Conservation (phyloP, 2,113 vertebrate species). For the Rhagologus leucostigma region DNA sequence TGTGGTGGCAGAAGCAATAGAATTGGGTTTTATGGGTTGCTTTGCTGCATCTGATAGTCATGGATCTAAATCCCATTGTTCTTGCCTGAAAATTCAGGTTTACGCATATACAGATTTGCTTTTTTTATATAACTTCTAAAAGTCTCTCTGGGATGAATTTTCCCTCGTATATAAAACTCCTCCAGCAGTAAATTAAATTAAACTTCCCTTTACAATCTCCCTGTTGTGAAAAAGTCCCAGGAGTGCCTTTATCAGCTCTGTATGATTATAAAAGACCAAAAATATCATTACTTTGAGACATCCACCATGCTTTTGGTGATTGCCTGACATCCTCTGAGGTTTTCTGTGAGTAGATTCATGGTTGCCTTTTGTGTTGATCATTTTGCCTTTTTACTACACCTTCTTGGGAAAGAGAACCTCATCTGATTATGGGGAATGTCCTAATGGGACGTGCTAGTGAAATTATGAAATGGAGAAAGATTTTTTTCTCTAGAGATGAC, state of each 20-base stretch:
- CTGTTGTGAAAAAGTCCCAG: neutral
- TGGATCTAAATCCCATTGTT: neutral
- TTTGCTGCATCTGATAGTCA: neutral
- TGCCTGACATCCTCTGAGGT: neutral
- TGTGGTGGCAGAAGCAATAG: neutral
- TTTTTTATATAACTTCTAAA: neutral
- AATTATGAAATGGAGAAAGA: neutral
- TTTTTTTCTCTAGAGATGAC: neutral
- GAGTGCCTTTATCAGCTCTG: neutral
- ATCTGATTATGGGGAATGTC: neutral
- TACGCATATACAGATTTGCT: neutral
- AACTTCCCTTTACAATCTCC: neutral
- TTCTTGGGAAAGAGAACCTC: neutral
- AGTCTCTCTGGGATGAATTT: neutral
- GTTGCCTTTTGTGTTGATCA: neutral
- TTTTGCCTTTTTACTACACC: neutral
- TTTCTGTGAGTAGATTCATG: neutral
- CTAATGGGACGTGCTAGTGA: neutral
- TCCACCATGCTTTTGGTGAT: neutral
- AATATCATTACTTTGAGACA: neutral
- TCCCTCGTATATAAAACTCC: neutral
- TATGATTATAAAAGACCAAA: neutral
- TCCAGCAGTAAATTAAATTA: neutral
- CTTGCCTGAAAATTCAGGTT: neutral
- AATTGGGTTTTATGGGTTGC: accelerated